Evolutionary conservation across 2,797 vertebrate genomes (phyloP).

Genomic region (Schizopygopsis pylzovi): DNA sequence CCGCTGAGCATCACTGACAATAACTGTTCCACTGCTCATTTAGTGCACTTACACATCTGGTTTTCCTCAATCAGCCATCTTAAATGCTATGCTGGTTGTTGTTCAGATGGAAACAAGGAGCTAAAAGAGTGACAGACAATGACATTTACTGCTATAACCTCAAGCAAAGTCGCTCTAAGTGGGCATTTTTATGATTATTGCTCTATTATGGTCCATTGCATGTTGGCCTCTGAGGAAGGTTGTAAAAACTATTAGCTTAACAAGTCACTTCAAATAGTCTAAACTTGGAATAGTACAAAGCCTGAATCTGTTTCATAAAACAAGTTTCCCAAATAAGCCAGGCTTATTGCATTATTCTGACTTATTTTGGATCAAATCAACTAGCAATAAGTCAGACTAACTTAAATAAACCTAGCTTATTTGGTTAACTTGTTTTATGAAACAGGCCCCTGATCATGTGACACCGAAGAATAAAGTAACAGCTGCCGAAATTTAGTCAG

Average conservation of each 20-base stretch:
- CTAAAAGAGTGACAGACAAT: slow-evolving; percentile 27
- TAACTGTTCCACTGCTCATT: slow-evolving; percentile 56
- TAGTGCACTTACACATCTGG: slow-evolving; percentile 50
- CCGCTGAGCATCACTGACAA: slow-evolving; percentile 53
- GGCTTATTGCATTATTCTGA: no score
- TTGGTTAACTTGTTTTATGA: no score
- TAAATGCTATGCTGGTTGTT: slow-evolving; percentile 32
- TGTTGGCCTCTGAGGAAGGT: slow-evolving; percentile 4
- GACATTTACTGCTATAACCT: slow-evolving; percentile 28
- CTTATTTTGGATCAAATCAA: no score
- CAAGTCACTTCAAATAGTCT: slow-evolving; percentile 21
- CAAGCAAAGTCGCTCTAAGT: slow-evolving; percentile 29
- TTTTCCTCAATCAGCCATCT: slow-evolving; percentile 39
- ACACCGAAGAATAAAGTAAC: no score
- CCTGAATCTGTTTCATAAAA: not conserved
- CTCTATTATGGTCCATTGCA: slow-evolving; percentile 43
- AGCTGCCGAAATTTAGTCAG: no score
- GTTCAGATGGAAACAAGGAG: slow-evolving; percentile 32
- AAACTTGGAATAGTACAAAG: slow-evolving; percentile 9
- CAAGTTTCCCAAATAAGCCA: no score
- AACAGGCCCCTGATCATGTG: not conserved
- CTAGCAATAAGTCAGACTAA: no score
- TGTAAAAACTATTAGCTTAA: slow-evolving; percentile 26
- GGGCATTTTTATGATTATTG: slow-evolving; percentile 35
- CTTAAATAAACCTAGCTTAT: no score